Conservation (phyloP, 2,797 vertebrate genomes). For the Mormyrops attenuatus region DNA sequence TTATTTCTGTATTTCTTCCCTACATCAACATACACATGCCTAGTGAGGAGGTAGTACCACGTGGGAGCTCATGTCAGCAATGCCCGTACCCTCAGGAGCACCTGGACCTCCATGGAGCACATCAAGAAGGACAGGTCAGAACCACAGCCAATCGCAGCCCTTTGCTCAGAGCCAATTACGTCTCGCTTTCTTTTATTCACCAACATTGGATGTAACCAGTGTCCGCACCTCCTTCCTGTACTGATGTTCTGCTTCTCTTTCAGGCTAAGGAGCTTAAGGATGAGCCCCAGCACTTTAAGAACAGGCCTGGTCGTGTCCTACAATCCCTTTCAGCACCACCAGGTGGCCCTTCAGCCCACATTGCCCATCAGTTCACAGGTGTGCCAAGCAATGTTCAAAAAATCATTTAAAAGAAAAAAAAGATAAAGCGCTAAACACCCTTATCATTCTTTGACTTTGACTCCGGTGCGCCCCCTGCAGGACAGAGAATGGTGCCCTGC, state of each 20-base stretch:
- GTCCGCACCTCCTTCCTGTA: background rate
- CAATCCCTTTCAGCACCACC: constrained; percentile 29
- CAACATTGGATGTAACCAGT: background rate
- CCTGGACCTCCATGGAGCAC: constrained; percentile 33
- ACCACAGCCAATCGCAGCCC: background rate
- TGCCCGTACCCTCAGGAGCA: constrained; percentile 29
- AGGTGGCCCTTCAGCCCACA: constrained; percentile 27
- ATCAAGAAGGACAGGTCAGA: constrained; percentile 19
- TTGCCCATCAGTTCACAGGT: background rate
- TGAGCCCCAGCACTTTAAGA: constrained; percentile 17
- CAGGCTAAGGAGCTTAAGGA: constrained; percentile 25
- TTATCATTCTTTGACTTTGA: background rate
- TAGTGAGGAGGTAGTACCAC: constrained; percentile 40
- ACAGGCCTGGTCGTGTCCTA: constrained; percentile 28
- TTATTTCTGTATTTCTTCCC: background rate
- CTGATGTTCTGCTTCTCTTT: background rate
- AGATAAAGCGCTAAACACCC: constrained; percentile 3
- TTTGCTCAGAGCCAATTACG: background rate
- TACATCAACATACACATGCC: background rate
- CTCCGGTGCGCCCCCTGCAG: constrained; percentile 34
- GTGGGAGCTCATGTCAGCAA: constrained; percentile 41
- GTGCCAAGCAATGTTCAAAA: background rate
- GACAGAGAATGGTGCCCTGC: constrained; percentile 50
- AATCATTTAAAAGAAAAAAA: too few relatives aligned
- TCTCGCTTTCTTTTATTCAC: background rate